Evolutionary conservation across 2,888 invertebrate genomes (phyloP).

Genomic region (Hylaea fasciaria): DNA sequence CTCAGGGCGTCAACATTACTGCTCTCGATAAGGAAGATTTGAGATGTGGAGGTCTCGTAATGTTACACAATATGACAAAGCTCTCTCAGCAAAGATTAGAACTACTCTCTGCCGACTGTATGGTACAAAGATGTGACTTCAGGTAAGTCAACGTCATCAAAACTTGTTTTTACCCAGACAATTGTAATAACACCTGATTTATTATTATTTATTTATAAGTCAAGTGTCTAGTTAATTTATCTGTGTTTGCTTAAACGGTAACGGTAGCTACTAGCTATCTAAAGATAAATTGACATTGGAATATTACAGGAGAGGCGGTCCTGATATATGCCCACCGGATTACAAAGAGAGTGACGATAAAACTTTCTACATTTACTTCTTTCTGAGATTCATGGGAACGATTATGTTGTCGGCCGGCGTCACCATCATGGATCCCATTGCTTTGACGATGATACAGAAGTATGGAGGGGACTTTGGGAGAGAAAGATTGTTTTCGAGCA

Average conservation of each 20-base stretch:
- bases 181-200: conserved; percentile 44
- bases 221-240: conserved; percentile 53
- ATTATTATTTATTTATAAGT: conserved; percentile 55
- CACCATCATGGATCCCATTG: conserved; percentile 95
- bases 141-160: conserved; percentile 63
- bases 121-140: conserved; percentile 91
- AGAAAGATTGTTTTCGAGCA: conserved; percentile 91
- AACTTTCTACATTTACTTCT: conserved; percentile 93
- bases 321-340: conserved; percentile 91
- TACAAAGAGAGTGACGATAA: conserved; percentile 91
- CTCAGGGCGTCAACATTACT: conserved; percentile 89
- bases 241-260: conserved; percentile 54
- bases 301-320: conserved; percentile 87
- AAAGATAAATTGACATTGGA: conserved; percentile 62
- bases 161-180: conserved; percentile 27
- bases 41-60: conserved; percentile 89
- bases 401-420: conserved; percentile 94
- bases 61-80: conserved; percentile 87
- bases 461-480: conserved; percentile 93
- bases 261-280: no score
- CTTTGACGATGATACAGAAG: conserved; percentile 93
- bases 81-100: conserved; percentile 83
- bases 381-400: conserved; percentile 91
- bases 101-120: conserved; percentile 88
- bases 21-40: conserved; percentile 90